Conservation (phyloP, 2,797 vertebrate species). For the Pitangus sulphuratus region DNA sequence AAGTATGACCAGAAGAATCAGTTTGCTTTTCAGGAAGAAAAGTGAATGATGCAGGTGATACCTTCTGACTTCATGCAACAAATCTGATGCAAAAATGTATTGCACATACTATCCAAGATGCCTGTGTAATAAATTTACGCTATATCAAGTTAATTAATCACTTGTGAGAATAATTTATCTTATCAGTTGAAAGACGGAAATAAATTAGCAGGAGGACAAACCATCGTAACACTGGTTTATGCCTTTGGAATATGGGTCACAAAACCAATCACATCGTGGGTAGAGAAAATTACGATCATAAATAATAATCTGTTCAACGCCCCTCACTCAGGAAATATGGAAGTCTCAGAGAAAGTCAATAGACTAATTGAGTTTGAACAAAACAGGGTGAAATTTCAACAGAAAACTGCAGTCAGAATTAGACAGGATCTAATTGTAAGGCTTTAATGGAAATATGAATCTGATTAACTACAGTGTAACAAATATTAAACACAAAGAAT, state of each 20-base stretch:
- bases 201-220: conserved; percentile 10
- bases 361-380: conserved; percentile 59
- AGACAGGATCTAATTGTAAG: background rate
- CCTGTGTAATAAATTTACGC: background rate
- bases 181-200: background rate
- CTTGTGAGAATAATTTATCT: background rate
- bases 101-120: background rate
- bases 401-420: background rate
- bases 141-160: conserved; percentile 10
- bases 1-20: background rate
- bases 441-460: background rate
- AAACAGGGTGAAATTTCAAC: conserved; percentile 32
- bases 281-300: background rate
- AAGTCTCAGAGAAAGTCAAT: conserved; percentile 29
- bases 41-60: background rate
- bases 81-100: background rate
- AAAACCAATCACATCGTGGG: background rate
- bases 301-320: conserved; percentile 11
- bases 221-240: background rate
- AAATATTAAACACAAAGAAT: conserved; percentile 10
- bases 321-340: background rate
- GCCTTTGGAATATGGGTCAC: background rate
- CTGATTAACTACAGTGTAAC: background rate
- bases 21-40: background rate
- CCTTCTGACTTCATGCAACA: background rate